Evolutionary conservation across 2,113 vertebrate genomes (phyloP).

Genomic region (Perca flavescens): DNA sequence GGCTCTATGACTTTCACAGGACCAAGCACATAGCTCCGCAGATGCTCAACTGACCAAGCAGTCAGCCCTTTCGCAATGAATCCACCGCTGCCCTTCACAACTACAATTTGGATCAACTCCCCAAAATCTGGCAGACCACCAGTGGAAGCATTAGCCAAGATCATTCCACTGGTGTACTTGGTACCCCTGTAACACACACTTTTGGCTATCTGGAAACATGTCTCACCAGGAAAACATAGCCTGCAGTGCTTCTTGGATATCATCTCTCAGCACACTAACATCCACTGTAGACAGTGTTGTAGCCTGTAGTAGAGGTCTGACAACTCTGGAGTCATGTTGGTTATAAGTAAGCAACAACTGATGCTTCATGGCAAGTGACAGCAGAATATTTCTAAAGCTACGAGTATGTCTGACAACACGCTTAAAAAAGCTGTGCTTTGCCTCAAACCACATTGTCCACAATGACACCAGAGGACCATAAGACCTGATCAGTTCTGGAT

Average conservation of each 20-base stretch:
- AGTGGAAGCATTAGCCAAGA: constrained; percentile 1
- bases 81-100: too few relatives aligned
- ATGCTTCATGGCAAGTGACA: background rate
- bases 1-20: constrained; percentile 2
- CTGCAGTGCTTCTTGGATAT: constrained; percentile 3
- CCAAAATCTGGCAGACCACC: constrained; percentile 1
- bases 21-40: background rate
- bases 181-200: background rate
- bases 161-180: background rate
- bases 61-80: background rate
- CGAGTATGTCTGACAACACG: too few relatives aligned
- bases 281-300: background rate
- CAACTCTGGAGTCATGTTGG: background rate
- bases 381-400: background rate
- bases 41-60: constrained; percentile 1
- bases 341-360: background rate
- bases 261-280: background rate
- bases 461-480: too few relatives aligned
- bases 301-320: background rate
- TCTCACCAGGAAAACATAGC: background rate
- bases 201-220: background rate
- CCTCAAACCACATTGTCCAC: too few relatives aligned
- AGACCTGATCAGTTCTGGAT: too few relatives aligned
- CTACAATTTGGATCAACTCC: background rate
- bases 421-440: too few relatives aligned